These are phyloP conservation scores for Aphidius ervi DNA, from an alignment of 1,140 invertebrate species.

Conservation along the genomic window DNA sequence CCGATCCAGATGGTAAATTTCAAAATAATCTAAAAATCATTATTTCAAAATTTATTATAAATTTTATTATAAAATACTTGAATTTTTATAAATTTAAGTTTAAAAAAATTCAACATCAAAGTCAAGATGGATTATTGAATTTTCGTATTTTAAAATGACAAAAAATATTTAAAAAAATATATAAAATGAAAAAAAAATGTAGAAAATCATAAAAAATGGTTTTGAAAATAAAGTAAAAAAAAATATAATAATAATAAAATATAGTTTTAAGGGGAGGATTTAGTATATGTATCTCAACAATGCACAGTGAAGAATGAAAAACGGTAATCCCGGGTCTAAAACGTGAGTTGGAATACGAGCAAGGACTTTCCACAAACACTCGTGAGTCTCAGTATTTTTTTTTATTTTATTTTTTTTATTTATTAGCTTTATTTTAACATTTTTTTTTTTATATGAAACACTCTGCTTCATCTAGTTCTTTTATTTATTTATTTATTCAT, in stretches of 20 bases:
- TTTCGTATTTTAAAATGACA: too few relatives aligned
- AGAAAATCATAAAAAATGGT: too few relatives aligned
- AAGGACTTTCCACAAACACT: constrained; percentile 10
- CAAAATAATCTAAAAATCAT: too few relatives aligned
- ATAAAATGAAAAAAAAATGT: too few relatives aligned
- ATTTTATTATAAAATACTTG: too few relatives aligned
- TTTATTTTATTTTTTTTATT: not conserved
- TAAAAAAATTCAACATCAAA: too few relatives aligned
- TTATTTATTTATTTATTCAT: not conserved
- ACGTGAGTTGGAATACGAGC: constrained; percentile 20
- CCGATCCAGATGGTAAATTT: too few relatives aligned
- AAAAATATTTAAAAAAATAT: too few relatives aligned
- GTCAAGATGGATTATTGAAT: too few relatives aligned
- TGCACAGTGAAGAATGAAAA: constrained; percentile 20
- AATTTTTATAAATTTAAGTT: too few relatives aligned
- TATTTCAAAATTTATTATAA: too few relatives aligned
- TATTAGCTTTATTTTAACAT: not conserved
- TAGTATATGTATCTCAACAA: constrained; percentile 10
- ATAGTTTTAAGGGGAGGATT: not conserved
- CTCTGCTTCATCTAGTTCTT: not conserved
- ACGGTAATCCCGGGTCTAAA: constrained; percentile 21
- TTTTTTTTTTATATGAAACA: constrained; percentile 7
- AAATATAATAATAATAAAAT: constrained; percentile 2
- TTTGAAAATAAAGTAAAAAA: not conserved
- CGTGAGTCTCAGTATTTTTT: constrained; percentile 1